phyloP scores from a whole-genome alignment of 2,888 invertebrate genomes.

The Pseudoips prasinana region DNA sequence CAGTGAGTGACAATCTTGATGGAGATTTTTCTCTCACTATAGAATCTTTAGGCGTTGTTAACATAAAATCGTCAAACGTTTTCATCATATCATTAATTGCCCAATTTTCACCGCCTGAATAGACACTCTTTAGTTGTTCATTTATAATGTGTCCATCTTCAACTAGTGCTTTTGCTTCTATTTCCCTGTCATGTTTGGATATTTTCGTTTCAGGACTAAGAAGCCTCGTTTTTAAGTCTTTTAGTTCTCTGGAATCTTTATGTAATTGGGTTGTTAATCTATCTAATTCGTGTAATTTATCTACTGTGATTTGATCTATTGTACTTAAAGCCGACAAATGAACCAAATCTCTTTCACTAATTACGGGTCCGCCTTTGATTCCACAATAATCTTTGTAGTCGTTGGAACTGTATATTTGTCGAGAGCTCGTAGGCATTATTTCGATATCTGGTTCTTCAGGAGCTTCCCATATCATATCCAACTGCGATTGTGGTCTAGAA shows the following conservation, averaged over 20 bases:
- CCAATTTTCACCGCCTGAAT: slow-evolving; percentile 86
- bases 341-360: slow-evolving; percentile 89
- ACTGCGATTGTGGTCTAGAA: slow-evolving; percentile 86
- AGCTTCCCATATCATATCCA: slow-evolving; percentile 94
- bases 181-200: slow-evolving; percentile 75
- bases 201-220: slow-evolving; percentile 84
- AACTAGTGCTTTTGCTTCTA: slow-evolving; percentile 81
- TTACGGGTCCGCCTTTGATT: slow-evolving; percentile 84
- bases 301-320: slow-evolving; percentile 89
- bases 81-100: slow-evolving; percentile 85
- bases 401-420: slow-evolving; percentile 87
- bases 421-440: slow-evolving; percentile 77
- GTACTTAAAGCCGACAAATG: slow-evolving; percentile 88
- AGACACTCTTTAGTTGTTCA: slow-evolving; percentile 86
- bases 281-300: slow-evolving; percentile 90
- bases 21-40: slow-evolving; percentile 80
- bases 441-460: slow-evolving; percentile 87
- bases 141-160: slow-evolving; percentile 86
- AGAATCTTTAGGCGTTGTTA: slow-evolving; percentile 76
- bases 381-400: slow-evolving; percentile 91
- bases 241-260: slow-evolving; percentile 89
- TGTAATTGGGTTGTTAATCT: slow-evolving; percentile 88
- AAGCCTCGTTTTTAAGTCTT: slow-evolving; percentile 87
- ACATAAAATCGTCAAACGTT: slow-evolving; percentile 82
- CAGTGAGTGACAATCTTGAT: slow-evolving; percentile 83